Conservation (phyloP, 2,113 vertebrate species). For the Aplodontia rufa region DNA sequence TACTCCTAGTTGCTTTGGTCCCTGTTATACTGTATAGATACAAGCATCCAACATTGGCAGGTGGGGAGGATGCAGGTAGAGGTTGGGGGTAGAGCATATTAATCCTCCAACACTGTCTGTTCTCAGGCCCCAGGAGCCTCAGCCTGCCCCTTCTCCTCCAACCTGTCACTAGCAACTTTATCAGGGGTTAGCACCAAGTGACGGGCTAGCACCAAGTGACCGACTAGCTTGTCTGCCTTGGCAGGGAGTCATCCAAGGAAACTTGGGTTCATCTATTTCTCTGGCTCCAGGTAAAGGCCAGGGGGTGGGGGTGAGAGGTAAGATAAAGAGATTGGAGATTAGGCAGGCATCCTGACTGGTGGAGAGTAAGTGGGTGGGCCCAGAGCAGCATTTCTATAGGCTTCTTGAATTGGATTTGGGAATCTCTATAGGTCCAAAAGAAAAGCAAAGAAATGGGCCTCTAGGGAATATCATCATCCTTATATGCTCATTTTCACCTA, state of each 20-base stretch:
- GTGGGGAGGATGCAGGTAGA: not conserved
- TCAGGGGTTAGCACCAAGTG: not conserved
- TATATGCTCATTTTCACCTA: not conserved
- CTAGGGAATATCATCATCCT: not conserved
- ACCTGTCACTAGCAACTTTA: not conserved
- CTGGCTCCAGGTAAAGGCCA: not conserved
- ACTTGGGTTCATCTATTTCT: not conserved
- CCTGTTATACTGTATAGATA: not conserved
- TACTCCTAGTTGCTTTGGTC: not conserved
- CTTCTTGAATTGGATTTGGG: slow-evolving; percentile 12
- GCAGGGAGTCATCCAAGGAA: not conserved
- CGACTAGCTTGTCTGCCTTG: not conserved
- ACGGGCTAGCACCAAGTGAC: not conserved
- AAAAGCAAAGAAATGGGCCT: slow-evolving; percentile 1
- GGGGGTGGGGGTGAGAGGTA: not conserved
- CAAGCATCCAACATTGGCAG: not conserved
- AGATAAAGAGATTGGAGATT: slow-evolving; percentile 6
- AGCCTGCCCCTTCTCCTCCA: not conserved
- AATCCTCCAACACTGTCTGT: not conserved
- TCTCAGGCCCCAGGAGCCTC: not conserved
- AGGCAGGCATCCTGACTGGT: not conserved
- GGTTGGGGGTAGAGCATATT: not conserved
- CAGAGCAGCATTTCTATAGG: not conserved
- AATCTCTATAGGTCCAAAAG: slow-evolving; percentile 13
- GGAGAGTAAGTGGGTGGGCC: not conserved